phyloP scores from a whole-genome alignment of 1,140 invertebrate species.

The Drosophila santomea region DNA sequence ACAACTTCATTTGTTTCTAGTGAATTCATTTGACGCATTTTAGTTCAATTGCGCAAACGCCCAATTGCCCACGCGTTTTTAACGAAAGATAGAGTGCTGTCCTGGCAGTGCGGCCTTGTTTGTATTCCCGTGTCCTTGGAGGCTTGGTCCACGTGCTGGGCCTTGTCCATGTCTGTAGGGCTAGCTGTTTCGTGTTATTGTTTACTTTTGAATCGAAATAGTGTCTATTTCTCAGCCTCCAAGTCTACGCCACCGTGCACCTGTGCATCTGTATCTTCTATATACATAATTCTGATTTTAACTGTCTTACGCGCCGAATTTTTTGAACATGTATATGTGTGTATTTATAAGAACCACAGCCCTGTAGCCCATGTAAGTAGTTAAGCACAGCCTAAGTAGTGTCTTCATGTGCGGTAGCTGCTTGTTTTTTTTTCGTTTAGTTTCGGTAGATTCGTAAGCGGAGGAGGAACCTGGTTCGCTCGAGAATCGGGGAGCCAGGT shows the following conservation, averaged over 20 bases:
- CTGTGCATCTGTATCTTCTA: constrained; percentile 9
- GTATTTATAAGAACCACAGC: constrained; percentile 25
- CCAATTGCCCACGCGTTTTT: not conserved
- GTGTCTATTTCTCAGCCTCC: constrained; percentile 19
- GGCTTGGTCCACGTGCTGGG: not conserved
- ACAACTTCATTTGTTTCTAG: constrained; percentile 26
- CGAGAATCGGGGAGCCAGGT: not conserved
- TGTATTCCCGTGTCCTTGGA: not conserved
- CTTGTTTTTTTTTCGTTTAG: constrained; percentile 19
- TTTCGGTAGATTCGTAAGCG: not conserved
- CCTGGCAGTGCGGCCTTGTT: constrained; percentile 1
- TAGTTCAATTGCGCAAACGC: constrained; percentile 23
- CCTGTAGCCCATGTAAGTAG: constrained; percentile 19
- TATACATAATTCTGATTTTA: constrained; percentile 15
- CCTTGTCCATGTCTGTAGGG: not conserved
- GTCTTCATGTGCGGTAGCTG: constrained; percentile 11
- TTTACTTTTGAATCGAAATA: constrained; percentile 33
- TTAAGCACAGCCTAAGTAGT: constrained; percentile 26
- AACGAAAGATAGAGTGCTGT: not conserved
- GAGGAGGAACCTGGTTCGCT: not conserved
- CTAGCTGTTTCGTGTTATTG: constrained; percentile 18
- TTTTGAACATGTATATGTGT: constrained; percentile 21
- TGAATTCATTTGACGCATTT: constrained; percentile 23
- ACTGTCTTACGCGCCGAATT: constrained; percentile 37
- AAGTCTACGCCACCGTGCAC: constrained; percentile 9